Conservation (phyloP, 2,888 invertebrate species). For the Drosophila subsilvestris region DNA sequence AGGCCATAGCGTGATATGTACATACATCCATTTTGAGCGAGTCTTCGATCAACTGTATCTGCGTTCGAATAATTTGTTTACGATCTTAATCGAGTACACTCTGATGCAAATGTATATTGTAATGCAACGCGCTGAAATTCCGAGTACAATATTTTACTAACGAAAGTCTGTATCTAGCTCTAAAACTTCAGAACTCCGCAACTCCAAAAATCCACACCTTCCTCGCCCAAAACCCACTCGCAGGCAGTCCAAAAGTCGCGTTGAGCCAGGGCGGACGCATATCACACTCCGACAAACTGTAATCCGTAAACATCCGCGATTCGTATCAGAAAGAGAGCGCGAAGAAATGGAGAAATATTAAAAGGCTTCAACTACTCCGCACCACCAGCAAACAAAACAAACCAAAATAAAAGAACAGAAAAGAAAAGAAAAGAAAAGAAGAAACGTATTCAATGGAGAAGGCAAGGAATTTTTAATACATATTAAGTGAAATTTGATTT, state of each 20-base stretch:
- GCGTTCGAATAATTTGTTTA: constrained; percentile 35
- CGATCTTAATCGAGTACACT: constrained; percentile 25
- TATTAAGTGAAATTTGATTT: constrained; percentile 36
- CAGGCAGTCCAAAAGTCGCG: constrained; percentile 54
- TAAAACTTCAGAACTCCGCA: constrained; percentile 7
- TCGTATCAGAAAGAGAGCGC: constrained; percentile 3
- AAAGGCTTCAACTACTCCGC: constrained; percentile 55
- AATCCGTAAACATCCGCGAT: constrained; percentile 3
- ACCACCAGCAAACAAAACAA: constrained; percentile 44
- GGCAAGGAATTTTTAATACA: constrained; percentile 32
- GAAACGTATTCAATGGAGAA: neutral
- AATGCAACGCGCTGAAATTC: constrained; percentile 70
- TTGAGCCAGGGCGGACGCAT: constrained; percentile 64
- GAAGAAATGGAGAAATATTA: constrained; percentile 28
- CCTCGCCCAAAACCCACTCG: constrained; percentile 7
- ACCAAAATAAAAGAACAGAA: constrained; percentile 25
- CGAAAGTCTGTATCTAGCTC: constrained; percentile 65
- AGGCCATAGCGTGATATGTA: constrained; percentile 72
- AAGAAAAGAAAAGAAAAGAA: neutral
- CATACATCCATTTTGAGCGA: constrained; percentile 56
- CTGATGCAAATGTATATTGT: constrained; percentile 22
- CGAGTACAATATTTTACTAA: constrained; percentile 69
- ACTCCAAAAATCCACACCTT: neutral
- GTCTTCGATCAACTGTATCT: constrained; percentile 33
- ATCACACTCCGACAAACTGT: constrained; percentile 47